These are phyloP conservation scores for Brachypterus glaber DNA, from an alignment of 2,888 invertebrate genomes.

Conservation along the genomic window DNA sequence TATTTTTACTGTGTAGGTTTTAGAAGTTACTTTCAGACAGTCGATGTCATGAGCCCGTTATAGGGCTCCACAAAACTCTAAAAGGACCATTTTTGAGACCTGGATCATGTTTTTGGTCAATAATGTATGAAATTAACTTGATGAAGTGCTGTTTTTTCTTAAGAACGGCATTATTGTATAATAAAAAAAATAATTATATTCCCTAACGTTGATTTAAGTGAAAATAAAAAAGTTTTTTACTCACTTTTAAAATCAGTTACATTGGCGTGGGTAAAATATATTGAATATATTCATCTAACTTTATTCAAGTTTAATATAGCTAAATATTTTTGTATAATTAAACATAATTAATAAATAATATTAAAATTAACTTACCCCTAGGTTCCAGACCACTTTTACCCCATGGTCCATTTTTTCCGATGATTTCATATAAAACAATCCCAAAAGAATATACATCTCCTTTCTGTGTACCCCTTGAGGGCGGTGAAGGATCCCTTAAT, in stretches of 20 bases:
- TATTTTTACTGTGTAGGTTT: no score
- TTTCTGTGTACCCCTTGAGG: slow-evolving; percentile 67
- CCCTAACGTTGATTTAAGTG: no score
- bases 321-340: not conserved
- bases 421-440: slow-evolving; percentile 75
- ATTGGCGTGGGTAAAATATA: no score
- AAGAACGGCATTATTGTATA: no score
- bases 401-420: slow-evolving; percentile 74
- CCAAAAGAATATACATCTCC: slow-evolving; percentile 79
- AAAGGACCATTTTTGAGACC: not conserved
- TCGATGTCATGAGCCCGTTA: not conserved
- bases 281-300: no score
- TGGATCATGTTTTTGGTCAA: not conserved
- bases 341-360: not conserved
- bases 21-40: not conserved
- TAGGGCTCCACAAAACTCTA: not conserved
- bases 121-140: no score
- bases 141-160: no score
- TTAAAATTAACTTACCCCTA: slow-evolving; percentile 13
- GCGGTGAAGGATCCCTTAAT: slow-evolving; percentile 49
- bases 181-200: no score
- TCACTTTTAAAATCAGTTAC: no score
- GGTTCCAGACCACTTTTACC: slow-evolving; percentile 46
- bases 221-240: no score
- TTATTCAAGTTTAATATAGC: slow-evolving; percentile 1